Evolutionary conservation across 2,888 invertebrate genomes (phyloP).

Genomic region (Conistra vaccinii): DNA sequence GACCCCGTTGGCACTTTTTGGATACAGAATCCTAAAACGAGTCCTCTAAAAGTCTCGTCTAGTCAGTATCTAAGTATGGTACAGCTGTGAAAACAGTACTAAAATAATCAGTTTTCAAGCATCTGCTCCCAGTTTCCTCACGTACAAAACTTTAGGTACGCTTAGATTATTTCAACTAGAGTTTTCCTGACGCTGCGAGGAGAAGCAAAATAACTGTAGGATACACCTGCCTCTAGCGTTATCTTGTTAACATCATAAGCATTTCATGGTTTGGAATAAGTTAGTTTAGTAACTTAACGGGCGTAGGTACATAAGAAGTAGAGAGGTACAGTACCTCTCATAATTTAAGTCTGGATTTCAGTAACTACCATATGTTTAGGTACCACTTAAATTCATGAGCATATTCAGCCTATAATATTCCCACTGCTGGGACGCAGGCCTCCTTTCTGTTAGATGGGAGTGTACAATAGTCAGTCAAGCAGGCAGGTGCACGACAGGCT

Average conservation of each 20-base stretch:
- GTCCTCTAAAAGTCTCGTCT: background rate
- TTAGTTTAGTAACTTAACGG: conserved; percentile 26
- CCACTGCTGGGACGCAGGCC: too few relatives aligned
- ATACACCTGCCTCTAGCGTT: conserved; percentile 29
- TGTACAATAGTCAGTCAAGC: too few relatives aligned
- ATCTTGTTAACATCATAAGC: conserved; percentile 40
- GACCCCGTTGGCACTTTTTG: too few relatives aligned
- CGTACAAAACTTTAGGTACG: conserved; percentile 42
- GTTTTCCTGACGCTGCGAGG: conserved; percentile 37
- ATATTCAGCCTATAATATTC: too few relatives aligned
- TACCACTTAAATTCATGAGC: background rate
- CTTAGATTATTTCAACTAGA: conserved; percentile 41
- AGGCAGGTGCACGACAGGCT: too few relatives aligned
- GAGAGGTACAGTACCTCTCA: background rate
- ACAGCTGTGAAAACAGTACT: conserved; percentile 18
- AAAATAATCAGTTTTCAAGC: conserved; percentile 40
- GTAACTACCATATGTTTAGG: background rate
- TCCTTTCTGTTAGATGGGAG: too few relatives aligned
- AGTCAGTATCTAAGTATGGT: background rate
- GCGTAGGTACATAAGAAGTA: background rate
- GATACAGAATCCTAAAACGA: too few relatives aligned
- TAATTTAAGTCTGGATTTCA: background rate
- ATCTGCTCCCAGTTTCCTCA: conserved; percentile 35
- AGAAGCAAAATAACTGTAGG: conserved; percentile 12
- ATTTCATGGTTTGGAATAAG: conserved; percentile 30